These are phyloP conservation scores for Scaptomyza polygonia DNA, from an alignment of 2,888 invertebrate species.

Conservation along the genomic window DNA sequence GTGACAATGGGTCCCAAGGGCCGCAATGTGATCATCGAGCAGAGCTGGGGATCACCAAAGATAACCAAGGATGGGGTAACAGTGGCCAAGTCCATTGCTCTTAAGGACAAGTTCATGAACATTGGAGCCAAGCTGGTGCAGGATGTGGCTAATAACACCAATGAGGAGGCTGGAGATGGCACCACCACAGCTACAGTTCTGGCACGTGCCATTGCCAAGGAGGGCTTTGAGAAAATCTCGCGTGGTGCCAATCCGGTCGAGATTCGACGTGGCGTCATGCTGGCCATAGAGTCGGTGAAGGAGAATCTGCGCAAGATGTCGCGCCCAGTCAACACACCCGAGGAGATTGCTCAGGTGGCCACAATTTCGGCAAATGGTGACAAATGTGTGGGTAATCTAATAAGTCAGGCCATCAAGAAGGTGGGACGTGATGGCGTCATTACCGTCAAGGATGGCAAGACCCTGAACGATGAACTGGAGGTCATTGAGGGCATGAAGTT, in stretches of 20 bases:
- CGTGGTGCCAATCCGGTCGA: conserved; percentile 98
- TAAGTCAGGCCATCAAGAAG: conserved; percentile 97
- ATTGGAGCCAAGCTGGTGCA: conserved; percentile 99
- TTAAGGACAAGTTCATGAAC: conserved; percentile 99
- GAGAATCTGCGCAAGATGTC: conserved; percentile 94
- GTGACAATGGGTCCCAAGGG: conserved; percentile 99
- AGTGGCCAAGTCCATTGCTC: conserved; percentile 98
- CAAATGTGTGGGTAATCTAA: conserved; percentile 93
- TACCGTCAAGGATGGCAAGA: conserved; percentile 99
- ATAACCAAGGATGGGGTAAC: conserved; percentile 99
- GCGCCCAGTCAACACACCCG: conserved; percentile 97
- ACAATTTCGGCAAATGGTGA: conserved; percentile 99
- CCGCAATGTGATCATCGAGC: conserved; percentile 98
- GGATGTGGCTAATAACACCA: conserved; percentile 99
- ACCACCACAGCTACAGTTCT: conserved; percentile 99
- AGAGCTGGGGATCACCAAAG: conserved; percentile 99
- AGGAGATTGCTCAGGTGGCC: conserved; percentile 99
- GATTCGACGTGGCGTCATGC: conserved; percentile 96
- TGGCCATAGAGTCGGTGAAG: conserved; percentile 96
- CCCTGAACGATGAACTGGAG: conserved; percentile 96
- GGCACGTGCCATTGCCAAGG: conserved; percentile 98
- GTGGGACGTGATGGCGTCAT: conserved; percentile 99
- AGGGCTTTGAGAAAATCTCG: conserved; percentile 99
- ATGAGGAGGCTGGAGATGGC: conserved; percentile 99
- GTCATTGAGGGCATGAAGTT: conserved; percentile 99